Evolutionary conservation across 2,888 invertebrate genomes (phyloP), one percentile per base, ranked within the genome.

Genomic region (Mythimna loreyi): DNA sequence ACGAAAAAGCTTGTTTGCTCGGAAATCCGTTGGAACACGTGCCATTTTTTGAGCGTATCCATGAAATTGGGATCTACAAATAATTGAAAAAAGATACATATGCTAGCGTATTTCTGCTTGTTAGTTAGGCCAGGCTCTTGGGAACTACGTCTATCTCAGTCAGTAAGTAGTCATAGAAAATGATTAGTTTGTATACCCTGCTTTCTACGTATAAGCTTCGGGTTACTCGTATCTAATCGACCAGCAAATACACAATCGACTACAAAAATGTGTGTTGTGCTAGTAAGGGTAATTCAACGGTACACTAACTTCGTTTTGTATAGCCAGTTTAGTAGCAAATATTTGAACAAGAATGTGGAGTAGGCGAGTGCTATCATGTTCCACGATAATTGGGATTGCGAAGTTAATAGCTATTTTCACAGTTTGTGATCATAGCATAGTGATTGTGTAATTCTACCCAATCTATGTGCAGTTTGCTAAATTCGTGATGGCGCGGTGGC

Each of bases 281-380:
- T 62, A 59, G 49, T 68, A 72, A 55, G 56, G 57, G 53, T 69
- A 69, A 67, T 73, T 72, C 70, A 64, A 66, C 63, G 70, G 64
- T 71, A 73, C 68, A 75, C 63, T 75, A 64, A 52, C 67, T 69
- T 63, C 71, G 62, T 69, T 79, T 58, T 66, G 65, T 67, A 33
- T 21, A 78, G 67, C 53, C 49, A 67, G 65, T 73, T 69, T 67
- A 57, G 62, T 55, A 49, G 78, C 64, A 67, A 70, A 78, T 81
- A 81, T 81, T 80, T 80, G 53, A 73, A 73, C 69, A 73, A 78
- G 82, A 78, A 81, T 81, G 78, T 81, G 45, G 67, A 78, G 67
- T 72, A 67, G 53, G 64, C 73, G 59, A 70, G 64, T 70, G n/a
- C 58, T 69, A 66, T 77, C 63, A 78, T 63, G 72, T 68, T 57